phyloP scores from a whole-genome alignment of 2,888 invertebrate genomes.

The Mythimna impura region DNA sequence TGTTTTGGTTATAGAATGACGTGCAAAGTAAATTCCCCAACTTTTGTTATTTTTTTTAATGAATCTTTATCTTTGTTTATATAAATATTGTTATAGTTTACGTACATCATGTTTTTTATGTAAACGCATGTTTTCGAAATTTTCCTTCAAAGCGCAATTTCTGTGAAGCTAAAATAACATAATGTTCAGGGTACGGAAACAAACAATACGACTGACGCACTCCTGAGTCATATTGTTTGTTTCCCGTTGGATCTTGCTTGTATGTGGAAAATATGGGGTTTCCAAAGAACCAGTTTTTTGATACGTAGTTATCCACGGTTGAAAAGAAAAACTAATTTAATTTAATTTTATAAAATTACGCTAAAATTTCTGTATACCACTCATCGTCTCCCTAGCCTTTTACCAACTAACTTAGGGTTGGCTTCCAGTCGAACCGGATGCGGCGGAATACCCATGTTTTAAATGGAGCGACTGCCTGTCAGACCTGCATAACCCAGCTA shows the following conservation, averaged over 20 bases:
- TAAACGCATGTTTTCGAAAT: constrained; percentile 19
- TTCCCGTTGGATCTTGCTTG: neutral
- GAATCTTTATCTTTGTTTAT: constrained; percentile 39
- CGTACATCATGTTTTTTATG: constrained; percentile 27
- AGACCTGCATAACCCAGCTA: too few relatives aligned
- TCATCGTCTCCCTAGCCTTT: too few relatives aligned
- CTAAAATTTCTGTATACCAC: too few relatives aligned
- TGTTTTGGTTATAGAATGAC: constrained; percentile 23
- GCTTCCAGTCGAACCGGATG: too few relatives aligned
- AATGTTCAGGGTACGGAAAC: neutral
- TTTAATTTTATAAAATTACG: too few relatives aligned
- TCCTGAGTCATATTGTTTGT: constrained; percentile 12
- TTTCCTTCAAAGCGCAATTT: constrained; percentile 31
- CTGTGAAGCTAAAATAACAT: constrained; percentile 6
- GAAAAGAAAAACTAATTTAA: too few relatives aligned
- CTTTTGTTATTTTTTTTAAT: constrained; percentile 20
- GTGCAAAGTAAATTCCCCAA: constrained; percentile 25
- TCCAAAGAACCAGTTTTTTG: neutral
- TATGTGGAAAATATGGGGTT: neutral
- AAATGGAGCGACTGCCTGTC: too few relatives aligned
- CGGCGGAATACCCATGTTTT: too few relatives aligned
- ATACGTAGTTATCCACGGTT: too few relatives aligned
- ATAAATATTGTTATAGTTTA: constrained; percentile 35
- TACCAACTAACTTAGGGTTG: too few relatives aligned
- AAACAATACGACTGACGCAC: too few relatives aligned